Percentiles rank a stretch among this genome's conserved stretches.
These are phyloP conservation scores for Drosophila kohkoa DNA, from an alignment of 1,140 invertebrate species.

Conservation along the genomic window DNA sequence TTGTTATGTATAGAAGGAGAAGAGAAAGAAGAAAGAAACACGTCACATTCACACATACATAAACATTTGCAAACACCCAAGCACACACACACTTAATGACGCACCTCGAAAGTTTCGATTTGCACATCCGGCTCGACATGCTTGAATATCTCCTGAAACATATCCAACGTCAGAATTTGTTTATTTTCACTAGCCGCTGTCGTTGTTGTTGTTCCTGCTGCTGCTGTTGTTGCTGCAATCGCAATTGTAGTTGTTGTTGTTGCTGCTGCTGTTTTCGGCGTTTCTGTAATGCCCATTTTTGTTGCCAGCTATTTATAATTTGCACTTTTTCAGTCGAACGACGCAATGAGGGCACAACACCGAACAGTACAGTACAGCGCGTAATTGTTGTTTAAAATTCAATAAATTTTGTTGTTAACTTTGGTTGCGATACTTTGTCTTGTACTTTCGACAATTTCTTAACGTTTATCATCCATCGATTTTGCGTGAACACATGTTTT, in stretches of 20 bases:
- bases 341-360: not conserved
- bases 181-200: constrained; percentile 46
- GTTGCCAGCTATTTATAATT: constrained; percentile 5
- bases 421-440: constrained; percentile 14
- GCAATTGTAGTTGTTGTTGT: constrained; percentile 21
- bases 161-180: constrained; percentile 64
- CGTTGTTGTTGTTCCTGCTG: constrained; percentile 9
- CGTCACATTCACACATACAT: constrained; percentile 3
- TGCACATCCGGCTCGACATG: constrained; percentile 75
- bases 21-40: not conserved
- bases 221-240: constrained; percentile 19
- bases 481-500: constrained; percentile 73
- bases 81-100: not conserved
- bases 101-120: constrained; percentile 80
- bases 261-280: constrained; percentile 47
- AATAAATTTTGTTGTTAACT: constrained; percentile 42
- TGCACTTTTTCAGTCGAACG: constrained; percentile 7
- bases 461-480: constrained; percentile 62
- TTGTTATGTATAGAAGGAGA: constrained; percentile 27
- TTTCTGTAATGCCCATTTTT: constrained; percentile 78
- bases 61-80: not conserved
- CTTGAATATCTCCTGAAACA: constrained; percentile 79
- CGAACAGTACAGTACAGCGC: not conserved
- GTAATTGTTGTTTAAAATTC: not conserved
- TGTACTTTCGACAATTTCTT: constrained; percentile 35